A percentile compares a stretch with the other conserved stretches of the same genome.
Conservation (phyloP, 2,888 invertebrate species). For the Nomada flava region DNA sequence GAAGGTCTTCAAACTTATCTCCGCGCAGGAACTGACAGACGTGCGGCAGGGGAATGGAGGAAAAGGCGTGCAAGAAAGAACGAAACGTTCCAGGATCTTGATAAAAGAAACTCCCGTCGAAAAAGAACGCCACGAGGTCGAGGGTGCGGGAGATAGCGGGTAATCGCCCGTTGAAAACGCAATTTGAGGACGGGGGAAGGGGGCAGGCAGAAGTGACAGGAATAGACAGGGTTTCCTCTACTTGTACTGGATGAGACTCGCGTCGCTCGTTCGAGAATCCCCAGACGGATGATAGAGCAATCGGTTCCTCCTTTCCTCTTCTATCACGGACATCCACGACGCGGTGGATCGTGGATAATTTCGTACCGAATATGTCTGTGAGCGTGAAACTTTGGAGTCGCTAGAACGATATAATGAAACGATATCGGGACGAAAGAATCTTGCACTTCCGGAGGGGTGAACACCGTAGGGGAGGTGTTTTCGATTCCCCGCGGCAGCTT, state of each 20-base stretch:
- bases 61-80: not conserved
- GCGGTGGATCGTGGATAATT: conserved; percentile 30
- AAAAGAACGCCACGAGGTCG: conserved; percentile 26
- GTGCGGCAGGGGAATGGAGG: not conserved
- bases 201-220: conserved; percentile 15
- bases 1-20: too few species aligned
- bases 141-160: conserved; percentile 58
- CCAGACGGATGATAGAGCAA: conserved; percentile 57
- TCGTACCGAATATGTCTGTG: conserved; percentile 21
- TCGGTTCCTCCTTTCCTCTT: conserved; percentile 38
- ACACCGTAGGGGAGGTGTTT: not conserved
- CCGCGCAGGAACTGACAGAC: not conserved
- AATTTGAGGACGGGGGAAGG: conserved; percentile 61
- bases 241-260: conserved; percentile 48
- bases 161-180: conserved; percentile 75
- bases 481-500: not conserved
- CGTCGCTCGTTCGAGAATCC: conserved; percentile 51
- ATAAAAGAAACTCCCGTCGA: conserved; percentile 51
- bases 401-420: conserved; percentile 4
- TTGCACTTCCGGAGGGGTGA: not conserved
- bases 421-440: conserved; percentile 16
- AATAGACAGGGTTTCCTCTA: conserved; percentile 15
- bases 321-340: not conserved
- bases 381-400: conserved; percentile 47
- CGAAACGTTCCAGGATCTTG: conserved; percentile 47